Evolutionary conservation across 2,797 vertebrate species (phyloP), one percentile per base, ranked within the genome.

Genomic region (Sebastes aleutianus): DNA sequence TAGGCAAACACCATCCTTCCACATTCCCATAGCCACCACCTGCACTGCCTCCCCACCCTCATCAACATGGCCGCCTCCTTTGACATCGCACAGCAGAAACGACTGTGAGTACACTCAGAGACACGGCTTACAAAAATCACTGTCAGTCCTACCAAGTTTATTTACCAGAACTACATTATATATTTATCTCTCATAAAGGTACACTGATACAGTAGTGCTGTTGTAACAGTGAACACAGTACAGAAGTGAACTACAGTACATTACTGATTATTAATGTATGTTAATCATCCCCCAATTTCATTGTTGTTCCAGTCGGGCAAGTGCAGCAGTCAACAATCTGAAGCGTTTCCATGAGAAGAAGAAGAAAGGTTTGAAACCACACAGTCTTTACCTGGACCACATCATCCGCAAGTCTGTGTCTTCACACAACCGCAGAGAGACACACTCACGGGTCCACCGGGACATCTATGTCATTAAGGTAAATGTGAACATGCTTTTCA

Each of bases 41-140:
- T 99, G 89, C 98, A 99, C 94, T 99, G 98, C 89, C 96, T 99
- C 81, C 98, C 98, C 76, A 99, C 97, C 34, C 95, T 99, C 87
- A 99, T 99, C 96, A 99, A 98, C 90, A 97, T 99, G 97, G 98
- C 98, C 9, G 98, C 98, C 73, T 99, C 98, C 58, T 99, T 99
- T 84, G 98, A 99, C 93, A 99, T 99, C 89, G 84, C 96, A 86
- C 98, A 97, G 91, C 97, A 99, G 89, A 99, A 98, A 88, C 95
- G 98, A 82, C 93, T 97, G 98, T 98, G 93, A 98, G 98, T 85
- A 67, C 79, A 70, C 66, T 63, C 11, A 50, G 39, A 54, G n/a
- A 31, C 18, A 1, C 13, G 11, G 24, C 18, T 58, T 13, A 24
- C 47, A 34, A 43, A 26, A 70, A 56, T 27, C 1, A 54, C 70